Base-by-base conservation (phyloP, 2,888 invertebrate species). In the Trachelus tabidus region DNA sequence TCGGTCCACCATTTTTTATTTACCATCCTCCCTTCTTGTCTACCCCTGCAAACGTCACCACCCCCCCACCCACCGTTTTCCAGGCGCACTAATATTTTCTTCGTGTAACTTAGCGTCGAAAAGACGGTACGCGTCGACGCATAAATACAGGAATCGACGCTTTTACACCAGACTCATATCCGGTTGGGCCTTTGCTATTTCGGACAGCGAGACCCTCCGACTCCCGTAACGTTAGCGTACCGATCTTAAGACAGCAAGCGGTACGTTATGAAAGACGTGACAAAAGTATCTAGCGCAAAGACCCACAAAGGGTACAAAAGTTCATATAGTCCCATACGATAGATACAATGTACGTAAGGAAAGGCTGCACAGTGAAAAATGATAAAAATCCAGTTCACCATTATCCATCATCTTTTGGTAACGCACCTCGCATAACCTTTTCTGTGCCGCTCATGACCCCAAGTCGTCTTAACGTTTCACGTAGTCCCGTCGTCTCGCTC, bases 1-100 rank as follows among this genome's bases (percentile, higher is more conserved):
- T 78, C 76, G 79, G 77, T 77, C 79, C 78, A 79, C 77, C 78
- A 81, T 74, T 75, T 75, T 81, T 75, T 76, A 79, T 78, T 12
- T 40, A n/a, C 71, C 11, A 69, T 35, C 37, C 23, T 34, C 37
- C 35, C 73, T 73, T 34, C 30, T 15, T n/a, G 11, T 74, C 12
- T 4, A 11, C 68, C 11, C 34, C 75, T 75, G 23, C 11, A 12
- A 75, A 79, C 69, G 79, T 80, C 79, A 34, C 78, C 75, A 12
- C 73, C 77, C 34, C 4, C 15, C 2, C 23, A 3, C 11, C 69
- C 30, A 11, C 12, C 1, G 31, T 56, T 23, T 23, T 56, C 56
- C 56, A 56, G 23, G 9, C 56, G 56, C 9, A 9, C 56, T 9
- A 56, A 56, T 23, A 56, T 9, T 9, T 56, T 9, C 23, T 9